Percentiles rank a stretch among this genome's conserved stretches.
phyloP scores from a whole-genome alignment of 2,888 invertebrate species.

The Hirudinaria manillensis region DNA sequence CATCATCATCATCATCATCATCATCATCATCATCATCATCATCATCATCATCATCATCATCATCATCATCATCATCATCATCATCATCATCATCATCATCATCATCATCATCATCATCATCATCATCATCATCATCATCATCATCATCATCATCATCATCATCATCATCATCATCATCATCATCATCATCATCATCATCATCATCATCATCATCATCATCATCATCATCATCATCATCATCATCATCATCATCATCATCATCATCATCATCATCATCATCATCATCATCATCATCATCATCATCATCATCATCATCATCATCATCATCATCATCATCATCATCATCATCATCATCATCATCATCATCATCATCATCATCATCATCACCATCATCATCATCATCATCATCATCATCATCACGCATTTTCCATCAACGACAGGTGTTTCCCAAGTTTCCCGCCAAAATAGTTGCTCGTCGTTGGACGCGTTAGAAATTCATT shows the following conservation, averaged over 20 bases:
- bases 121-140: neutral
- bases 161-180: slow-evolving; percentile 12
- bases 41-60: slow-evolving; percentile 26
- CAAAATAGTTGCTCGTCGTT: too few relatives aligned
- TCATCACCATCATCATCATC: slow-evolving; percentile 13
- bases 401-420: slow-evolving; percentile 17
- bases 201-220: slow-evolving; percentile 6
- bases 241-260: slow-evolving; percentile 25
- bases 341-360: slow-evolving; percentile 16
- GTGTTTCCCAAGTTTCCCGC: too few relatives aligned
- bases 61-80: neutral
- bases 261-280: slow-evolving; percentile 13
- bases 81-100: slow-evolving; percentile 6
- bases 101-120: neutral
- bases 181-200: neutral
- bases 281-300: neutral
- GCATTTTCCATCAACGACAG: neutral
- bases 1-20: slow-evolving; percentile 11
- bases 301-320: neutral
- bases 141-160: slow-evolving; percentile 1
- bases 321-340: neutral
- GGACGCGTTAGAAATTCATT: too few relatives aligned
- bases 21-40: slow-evolving; percentile 24
- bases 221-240: slow-evolving; percentile 21
- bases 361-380: slow-evolving; percentile 28